phyloP scores from a whole-genome alignment of 2,888 invertebrate genomes.

The Parelbella ahira region DNA sequence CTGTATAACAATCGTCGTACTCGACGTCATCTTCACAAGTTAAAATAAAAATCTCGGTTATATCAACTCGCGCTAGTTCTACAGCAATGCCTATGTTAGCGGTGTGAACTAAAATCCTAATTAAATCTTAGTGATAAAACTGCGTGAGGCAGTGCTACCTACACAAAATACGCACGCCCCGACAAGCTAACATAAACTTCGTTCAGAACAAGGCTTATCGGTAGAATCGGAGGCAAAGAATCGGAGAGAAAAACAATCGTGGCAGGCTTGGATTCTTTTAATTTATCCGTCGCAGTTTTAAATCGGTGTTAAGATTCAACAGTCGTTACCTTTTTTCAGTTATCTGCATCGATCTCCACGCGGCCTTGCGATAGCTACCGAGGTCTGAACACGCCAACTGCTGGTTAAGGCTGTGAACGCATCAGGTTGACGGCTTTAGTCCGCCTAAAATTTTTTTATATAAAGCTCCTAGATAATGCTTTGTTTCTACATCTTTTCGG shows the following conservation, averaged over 20 bases:
- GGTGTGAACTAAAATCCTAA: conserved; percentile 38
- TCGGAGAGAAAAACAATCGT: conserved; percentile 65
- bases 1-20: too few relatives aligned
- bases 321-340: conserved; percentile 71
- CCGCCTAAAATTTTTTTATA: too few relatives aligned
- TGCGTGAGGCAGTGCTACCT: conserved; percentile 49
- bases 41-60: neutral
- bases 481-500: too few relatives aligned
- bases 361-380: conserved; percentile 66
- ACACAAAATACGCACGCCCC: conserved; percentile 56
- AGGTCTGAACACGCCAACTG: conserved; percentile 18
- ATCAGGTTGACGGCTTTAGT: too few relatives aligned
- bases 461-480: too few relatives aligned
- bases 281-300: conserved; percentile 75
- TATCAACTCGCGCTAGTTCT: conserved; percentile 1
- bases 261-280: conserved; percentile 63
- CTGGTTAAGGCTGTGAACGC: too few relatives aligned
- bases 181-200: conserved; percentile 60
- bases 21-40: too few relatives aligned
- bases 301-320: conserved; percentile 75
- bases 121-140: conserved; percentile 50
- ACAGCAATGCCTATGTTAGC: conserved; percentile 11
- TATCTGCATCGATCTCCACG: conserved; percentile 67
- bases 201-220: conserved; percentile 67
- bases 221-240: conserved; percentile 54